These are phyloP conservation scores for Dasypolia templi DNA, from an alignment of 2,888 invertebrate genomes.

Conservation along the genomic window DNA sequence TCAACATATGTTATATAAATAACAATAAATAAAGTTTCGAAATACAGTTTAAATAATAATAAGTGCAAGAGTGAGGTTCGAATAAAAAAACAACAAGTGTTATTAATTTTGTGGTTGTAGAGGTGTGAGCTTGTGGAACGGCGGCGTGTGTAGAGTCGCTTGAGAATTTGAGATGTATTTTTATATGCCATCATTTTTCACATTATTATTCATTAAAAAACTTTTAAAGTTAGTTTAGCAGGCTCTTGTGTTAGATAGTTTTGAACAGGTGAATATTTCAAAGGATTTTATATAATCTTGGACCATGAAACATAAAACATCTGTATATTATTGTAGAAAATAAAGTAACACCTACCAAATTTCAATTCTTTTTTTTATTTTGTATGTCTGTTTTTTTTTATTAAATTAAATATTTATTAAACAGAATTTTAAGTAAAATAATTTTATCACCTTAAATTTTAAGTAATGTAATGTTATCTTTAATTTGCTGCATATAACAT, in stretches of 20 bases:
- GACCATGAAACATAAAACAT: background rate
- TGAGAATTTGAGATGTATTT: slow-evolving; percentile 12
- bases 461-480: too few species aligned
- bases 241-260: background rate
- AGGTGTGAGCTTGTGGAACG: slow-evolving; percentile 88
- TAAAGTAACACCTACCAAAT: background rate
- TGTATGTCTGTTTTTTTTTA: too few species aligned
- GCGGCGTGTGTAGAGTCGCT: slow-evolving; percentile 71
- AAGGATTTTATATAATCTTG: too few species aligned
- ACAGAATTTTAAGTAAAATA: too few species aligned
- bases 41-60: slow-evolving; percentile 90
- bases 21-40: slow-evolving; percentile 89
- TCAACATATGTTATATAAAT: slow-evolving; percentile 91
- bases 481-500: too few species aligned
- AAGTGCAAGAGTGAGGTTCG: slow-evolving; percentile 88
- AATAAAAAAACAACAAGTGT: slow-evolving; percentile 90
- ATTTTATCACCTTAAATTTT: too few species aligned
- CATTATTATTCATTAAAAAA: background rate
- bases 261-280: background rate
- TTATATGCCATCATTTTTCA: background rate
- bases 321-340: background rate
- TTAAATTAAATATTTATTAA: too few species aligned
- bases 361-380: too few species aligned
- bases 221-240: too few species aligned
- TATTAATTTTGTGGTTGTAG: slow-evolving; percentile 88